Evolutionary conservation across 2,888 invertebrate species (phyloP), one percentile per base, ranked within the genome.

Genomic region (Drosophila recens): DNA sequence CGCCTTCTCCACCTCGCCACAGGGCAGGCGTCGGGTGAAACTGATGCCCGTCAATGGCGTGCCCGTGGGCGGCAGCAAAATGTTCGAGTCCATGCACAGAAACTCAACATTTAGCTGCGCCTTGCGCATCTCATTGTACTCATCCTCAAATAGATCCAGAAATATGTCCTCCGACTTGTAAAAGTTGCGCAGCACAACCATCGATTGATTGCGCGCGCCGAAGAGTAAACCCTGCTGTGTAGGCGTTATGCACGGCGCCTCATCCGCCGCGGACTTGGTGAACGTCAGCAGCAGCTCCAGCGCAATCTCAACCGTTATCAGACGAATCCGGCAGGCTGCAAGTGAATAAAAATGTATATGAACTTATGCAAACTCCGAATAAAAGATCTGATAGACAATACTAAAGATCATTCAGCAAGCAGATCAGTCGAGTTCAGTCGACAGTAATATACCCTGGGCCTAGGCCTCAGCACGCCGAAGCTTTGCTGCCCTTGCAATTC

Each of bases 91-190:
- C 97, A 98, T 98, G 93, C 98, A 97, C 75, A 99, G 93, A 95
- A 97, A 98, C 91, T 99, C 98, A 1, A 99, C 98, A 92, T 97
- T 98, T 57, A 98, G 91, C 1, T 96, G 95, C 17, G 95, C 94
- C 91, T 97, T 97, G 80, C 96, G 96, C 95, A 99, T 97, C 93
- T 98, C 98, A 90, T 96, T 96, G 93, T 97, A 98, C 89, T 99
- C 99, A 92, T 99, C 98, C 93, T 99, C 99, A 92, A 99, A 99
- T 95, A 99, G 97, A 92, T 99, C 99, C 66, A 99, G 93, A 93
- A 99, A 99, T 87, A 99, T 98, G 90, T 99, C 99, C 93, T 99
- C 99, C 85, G 97, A 97, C 95, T 98, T 98, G 93, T 98, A 98
- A 93, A 97, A 98, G 93, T 97, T 98, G 52, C 97, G 94, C 13